Percentiles rank a stretch among this genome's conserved stretches.
Conservation (phyloP, 2,888 invertebrate species). For the Eilema sororculum region DNA sequence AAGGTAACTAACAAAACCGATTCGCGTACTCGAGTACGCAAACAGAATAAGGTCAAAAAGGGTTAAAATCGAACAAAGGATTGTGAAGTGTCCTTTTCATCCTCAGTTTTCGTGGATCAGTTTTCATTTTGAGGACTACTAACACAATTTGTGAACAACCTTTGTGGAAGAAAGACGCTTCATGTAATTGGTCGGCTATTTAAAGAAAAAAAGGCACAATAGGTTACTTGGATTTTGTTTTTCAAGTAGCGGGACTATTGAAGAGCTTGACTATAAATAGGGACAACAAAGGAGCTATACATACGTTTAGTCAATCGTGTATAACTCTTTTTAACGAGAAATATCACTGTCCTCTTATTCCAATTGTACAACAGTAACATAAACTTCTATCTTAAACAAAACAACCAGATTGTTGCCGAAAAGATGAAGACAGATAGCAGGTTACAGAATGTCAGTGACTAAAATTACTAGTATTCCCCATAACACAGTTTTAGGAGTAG, state of each 20-base stretch:
- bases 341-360: not conserved
- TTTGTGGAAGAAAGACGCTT: not conserved
- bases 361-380: not conserved
- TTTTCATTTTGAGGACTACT: not conserved
- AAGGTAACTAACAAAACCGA: too few relatives aligned
- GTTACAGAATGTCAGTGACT: too few relatives aligned
- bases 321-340: not conserved
- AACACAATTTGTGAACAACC: not conserved
- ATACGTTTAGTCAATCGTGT: not conserved
- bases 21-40: not conserved
- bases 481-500: too few relatives aligned
- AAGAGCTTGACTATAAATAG: not conserved
- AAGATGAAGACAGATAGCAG: too few relatives aligned
- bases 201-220: not conserved
- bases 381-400: too few relatives aligned
- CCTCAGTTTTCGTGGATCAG: not conserved
- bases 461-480: too few relatives aligned
- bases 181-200: not conserved
- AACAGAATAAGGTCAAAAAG: not conserved
- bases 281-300: not conserved
- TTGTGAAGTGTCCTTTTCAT: slow-evolving; percentile 4
- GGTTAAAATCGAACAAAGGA: not conserved
- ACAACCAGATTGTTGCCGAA: too few relatives aligned
- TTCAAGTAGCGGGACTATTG: not conserved
- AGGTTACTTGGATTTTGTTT: not conserved